These are phyloP conservation scores for Narcine bancroftii DNA, from an alignment of 2,113 vertebrate genomes.

Conservation along the genomic window DNA sequence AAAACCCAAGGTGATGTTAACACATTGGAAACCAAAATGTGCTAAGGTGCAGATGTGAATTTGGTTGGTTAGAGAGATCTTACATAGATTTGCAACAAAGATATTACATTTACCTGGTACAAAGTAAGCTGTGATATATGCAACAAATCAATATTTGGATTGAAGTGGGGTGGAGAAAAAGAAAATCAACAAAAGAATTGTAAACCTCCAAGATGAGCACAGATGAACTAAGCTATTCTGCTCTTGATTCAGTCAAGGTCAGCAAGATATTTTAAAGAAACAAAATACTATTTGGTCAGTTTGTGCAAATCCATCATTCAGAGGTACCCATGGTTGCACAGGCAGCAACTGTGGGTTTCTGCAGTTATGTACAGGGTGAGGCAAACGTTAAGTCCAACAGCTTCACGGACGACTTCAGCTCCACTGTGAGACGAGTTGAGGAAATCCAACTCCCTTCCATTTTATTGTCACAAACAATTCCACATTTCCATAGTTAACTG, in stretches of 20 bases:
- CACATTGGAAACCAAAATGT: not conserved
- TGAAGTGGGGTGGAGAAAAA: not conserved
- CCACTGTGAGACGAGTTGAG: not conserved
- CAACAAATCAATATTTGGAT: not conserved
- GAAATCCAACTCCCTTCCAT: not conserved
- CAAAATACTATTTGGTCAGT: conserved; percentile 23
- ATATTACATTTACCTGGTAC: not conserved
- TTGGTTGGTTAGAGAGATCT: not conserved
- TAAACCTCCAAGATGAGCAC: not conserved
- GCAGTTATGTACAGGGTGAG: not conserved
- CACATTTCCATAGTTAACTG: not conserved
- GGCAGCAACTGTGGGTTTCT: not conserved
- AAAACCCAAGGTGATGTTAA: not conserved
- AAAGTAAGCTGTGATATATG: not conserved
- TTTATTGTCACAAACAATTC: not conserved
- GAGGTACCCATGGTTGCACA: not conserved
- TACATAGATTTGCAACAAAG: not conserved
- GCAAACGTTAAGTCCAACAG: not conserved
- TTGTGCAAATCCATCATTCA: conserved; percentile 20
- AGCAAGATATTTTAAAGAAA: not conserved
- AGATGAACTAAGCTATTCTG: not conserved
- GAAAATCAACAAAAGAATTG: not conserved
- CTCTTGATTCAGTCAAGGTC: not conserved
- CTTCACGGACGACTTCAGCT: not conserved
- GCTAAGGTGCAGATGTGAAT: not conserved